Percentiles rank a stretch among this genome's conserved stretches.
Conservation (phyloP, 2,888 invertebrate species). For the Rhyacophila evoluta region DNA sequence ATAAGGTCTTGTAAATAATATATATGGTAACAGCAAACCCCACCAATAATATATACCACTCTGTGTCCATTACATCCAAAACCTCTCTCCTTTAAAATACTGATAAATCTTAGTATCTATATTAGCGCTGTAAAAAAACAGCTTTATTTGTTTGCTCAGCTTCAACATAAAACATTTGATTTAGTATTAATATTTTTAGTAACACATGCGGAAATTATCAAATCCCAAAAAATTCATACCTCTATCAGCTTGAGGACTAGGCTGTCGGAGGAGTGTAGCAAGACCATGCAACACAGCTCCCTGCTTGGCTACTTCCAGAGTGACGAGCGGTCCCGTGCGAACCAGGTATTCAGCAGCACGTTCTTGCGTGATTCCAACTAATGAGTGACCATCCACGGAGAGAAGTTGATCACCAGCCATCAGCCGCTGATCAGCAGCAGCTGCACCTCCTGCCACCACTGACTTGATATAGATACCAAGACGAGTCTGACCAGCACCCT, state of each 20-base stretch:
- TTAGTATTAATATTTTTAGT: too few relatives aligned
- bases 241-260: slow-evolving; percentile 76
- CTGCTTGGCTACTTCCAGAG: slow-evolving; percentile 96
- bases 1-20: too few relatives aligned
- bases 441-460: slow-evolving; percentile 94
- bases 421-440: slow-evolving; percentile 92
- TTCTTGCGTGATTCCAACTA: slow-evolving; percentile 87
- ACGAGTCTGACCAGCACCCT: slow-evolving; percentile 72
- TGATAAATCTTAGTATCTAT: too few relatives aligned
- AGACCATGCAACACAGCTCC: slow-evolving; percentile 97
- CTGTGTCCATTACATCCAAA: too few relatives aligned
- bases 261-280: slow-evolving; percentile 91
- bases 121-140: too few relatives aligned
- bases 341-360: slow-evolving; percentile 97
- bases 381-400: slow-evolving; percentile 95
- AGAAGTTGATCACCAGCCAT: slow-evolving; percentile 97
- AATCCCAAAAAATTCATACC: too few relatives aligned
- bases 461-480: slow-evolving; percentile 99
- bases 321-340: slow-evolving; percentile 92
- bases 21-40: too few relatives aligned
- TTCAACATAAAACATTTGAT: too few relatives aligned
- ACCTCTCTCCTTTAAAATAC: too few relatives aligned
- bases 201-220: too few relatives aligned
- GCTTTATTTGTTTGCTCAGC: too few relatives aligned
- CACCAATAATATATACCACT: too few relatives aligned